Evolutionary conservation across 2,113 vertebrate genomes (phyloP), one percentile per base, ranked within the genome.

Genomic region (Amia ocellicauda): DNA sequence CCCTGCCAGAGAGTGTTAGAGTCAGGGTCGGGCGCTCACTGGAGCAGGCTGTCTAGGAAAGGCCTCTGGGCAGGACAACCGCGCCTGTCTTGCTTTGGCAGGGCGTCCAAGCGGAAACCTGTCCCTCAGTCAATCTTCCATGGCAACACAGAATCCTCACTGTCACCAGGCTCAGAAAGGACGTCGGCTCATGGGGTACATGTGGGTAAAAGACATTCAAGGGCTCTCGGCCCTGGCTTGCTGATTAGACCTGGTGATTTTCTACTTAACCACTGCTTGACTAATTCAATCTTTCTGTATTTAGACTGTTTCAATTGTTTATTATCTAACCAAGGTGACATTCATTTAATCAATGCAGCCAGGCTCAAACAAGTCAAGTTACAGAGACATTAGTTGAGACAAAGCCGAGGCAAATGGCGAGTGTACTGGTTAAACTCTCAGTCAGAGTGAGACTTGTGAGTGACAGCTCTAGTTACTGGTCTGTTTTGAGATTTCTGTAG

Each of bases 261-360:
- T 62, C 58, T 69, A 60, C 72, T 74, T 75, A 70, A 66, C 62
- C 67, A 61, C 67, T 79, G 79, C 83, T 80, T 81, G 80, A 73
- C 74, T 78, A 69, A 59, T 63, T 80, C 77, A 83, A 84, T 86
- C 81, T 85, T 69, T 58, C 74, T 75, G 74, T 76, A 73, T 81
- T 85, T 83, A 74, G 78, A 74, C 77, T 80, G 83, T 85, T 78
- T 83, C 85, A 82, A 74, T 82, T 86, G 64, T 71, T 81, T 78
- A 84, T 80, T 85, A 78, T 76, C 74, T 77, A 74, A 70, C 58
- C 77, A 78, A 76, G 80, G 72, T 78, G 82, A 62, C 76, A 67
- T 61, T 52, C 71, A 81, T 82, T 84, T 84, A 60, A 78, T 75
- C 69, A 72, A 62, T 70, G 76, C 71, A 77, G 77, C 64, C 70